These are phyloP conservation scores for Austrofundulus limnaeus DNA, from an alignment of 2,113 vertebrate species.

Conservation along the genomic window DNA sequence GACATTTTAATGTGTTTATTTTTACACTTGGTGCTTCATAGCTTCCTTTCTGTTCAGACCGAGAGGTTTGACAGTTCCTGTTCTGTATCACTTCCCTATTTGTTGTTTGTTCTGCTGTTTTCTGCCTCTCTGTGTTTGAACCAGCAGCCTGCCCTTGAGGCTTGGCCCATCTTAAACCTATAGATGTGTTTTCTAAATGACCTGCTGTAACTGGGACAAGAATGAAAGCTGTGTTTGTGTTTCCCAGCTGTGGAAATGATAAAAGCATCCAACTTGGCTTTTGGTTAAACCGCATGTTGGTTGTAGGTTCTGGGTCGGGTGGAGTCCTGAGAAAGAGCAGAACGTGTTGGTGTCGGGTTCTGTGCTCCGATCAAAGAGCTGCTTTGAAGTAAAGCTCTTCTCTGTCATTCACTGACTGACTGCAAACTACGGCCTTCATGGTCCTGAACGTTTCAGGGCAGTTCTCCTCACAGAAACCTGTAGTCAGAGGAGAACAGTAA, in stretches of 20 bases:
- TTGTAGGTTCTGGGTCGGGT: neutral
- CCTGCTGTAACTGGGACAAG: constrained; percentile 18
- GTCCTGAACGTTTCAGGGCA: constrained; percentile 15
- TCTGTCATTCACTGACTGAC: constrained; percentile 38
- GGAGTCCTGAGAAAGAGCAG: constrained; percentile 11
- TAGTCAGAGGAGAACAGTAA: neutral
- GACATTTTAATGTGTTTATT: no score
- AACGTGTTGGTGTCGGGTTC: constrained; percentile 32
- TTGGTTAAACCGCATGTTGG: neutral
- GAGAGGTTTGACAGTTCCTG: no score
- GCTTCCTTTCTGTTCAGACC: neutral
- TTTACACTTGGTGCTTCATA: no score
- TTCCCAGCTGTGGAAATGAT: constrained; percentile 21
- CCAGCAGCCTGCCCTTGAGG: no score
- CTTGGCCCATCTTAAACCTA: constrained; percentile 23
- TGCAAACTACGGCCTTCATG: constrained; percentile 57
- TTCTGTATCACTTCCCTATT: constrained; percentile 10
- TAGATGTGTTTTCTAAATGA: constrained; percentile 22
- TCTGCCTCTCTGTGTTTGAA: constrained; percentile 32
- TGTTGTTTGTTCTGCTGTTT: constrained; percentile 26
- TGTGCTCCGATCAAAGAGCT: constrained; percentile 56
- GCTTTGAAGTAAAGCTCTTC: constrained; percentile 63
- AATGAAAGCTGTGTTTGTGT: neutral
- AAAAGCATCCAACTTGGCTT: constrained; percentile 9
- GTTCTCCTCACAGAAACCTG: constrained; percentile 7